A percentile compares a stretch with the other conserved stretches of the same genome.
Evolutionary conservation across 2,113 vertebrate genomes (phyloP).

Genomic region (Rallus limicola): DNA sequence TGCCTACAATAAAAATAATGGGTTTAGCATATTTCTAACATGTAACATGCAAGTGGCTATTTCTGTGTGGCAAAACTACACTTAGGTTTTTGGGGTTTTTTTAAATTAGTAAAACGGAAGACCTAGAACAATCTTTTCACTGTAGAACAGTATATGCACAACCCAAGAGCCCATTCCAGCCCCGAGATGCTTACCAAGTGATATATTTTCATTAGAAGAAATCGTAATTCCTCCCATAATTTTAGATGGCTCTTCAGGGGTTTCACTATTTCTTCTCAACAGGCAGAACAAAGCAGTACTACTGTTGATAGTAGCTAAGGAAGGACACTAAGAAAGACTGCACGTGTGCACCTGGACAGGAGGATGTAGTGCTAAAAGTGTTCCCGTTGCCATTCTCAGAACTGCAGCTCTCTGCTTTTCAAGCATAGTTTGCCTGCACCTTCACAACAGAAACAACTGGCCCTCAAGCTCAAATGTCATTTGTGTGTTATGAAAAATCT

Average conservation of each 20-base stretch:
- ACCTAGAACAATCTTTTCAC: neutral
- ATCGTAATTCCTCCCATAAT: neutral
- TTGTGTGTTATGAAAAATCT: neutral
- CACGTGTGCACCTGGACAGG: neutral
- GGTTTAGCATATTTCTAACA: neutral
- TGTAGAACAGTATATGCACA: neutral
- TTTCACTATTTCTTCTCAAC: neutral
- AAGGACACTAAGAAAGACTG: neutral
- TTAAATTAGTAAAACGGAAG: neutral
- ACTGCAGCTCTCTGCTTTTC: neutral
- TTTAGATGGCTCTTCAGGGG: neutral
- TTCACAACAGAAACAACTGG: neutral
- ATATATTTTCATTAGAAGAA: neutral
- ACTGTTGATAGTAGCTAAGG: neutral
- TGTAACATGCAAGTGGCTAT: neutral
- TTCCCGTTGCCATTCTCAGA: neutral
- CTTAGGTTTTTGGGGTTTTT: neutral
- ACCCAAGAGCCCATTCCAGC: neutral
- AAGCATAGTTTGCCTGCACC: neutral
- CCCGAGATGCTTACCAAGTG: neutral
- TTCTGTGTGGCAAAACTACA: neutral
- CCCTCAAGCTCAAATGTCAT: neutral
- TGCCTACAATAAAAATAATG: neutral
- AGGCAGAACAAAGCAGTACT: neutral
- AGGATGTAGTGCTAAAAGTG: neutral